Base-by-base conservation (phyloP, 2,888 invertebrate genomes). In the Ochlodes sylvanus region DNA sequence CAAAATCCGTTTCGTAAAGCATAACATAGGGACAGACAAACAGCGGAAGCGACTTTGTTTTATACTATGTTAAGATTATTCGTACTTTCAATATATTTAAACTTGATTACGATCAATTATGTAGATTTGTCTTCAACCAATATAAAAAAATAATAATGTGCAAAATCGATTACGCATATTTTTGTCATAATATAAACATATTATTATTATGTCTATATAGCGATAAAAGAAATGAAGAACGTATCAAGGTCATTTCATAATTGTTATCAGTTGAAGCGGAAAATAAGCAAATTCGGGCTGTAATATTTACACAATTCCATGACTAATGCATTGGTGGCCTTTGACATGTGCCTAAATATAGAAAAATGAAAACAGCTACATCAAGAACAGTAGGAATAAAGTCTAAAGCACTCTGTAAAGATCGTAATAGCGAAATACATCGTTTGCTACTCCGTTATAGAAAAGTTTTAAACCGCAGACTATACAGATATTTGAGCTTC, bases 151-250 rank as follows among this genome's bases (percentile, higher is more conserved):
- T 56, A 34, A 10, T 21, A 44, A 42, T 63, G 44, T 44, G 55
- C 44, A 47, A 19, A 50, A 50, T 21, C 50, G 12, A 4, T 50
- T 50, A 21, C n/a, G 9, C 17, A 19, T 19, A 6, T 47, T 47
- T 47, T 47, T 62, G 71, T 63, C 71, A 73, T 57, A 38, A n/a
- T n/a, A n/a, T n/a, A n/a, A n/a, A n/a, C n/a, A n/a, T n/a, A n/a
- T n/a, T n/a, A n/a, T n/a, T n/a, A n/a, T n/a, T 50, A 21, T 47
- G 17, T 15, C 52, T 52, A 42, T 67, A 65, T 60, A 50, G 34
- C 50, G 62, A 69, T 71, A 72, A 68, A 60, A 58, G 50, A 44
- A 67, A 71, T 70, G 66, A 71, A 71, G 41, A 65, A 50, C 58
- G 57, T 55, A 60, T 69, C 70, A 73, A 75, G 73, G 72, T 58